Evolutionary conservation across 1,140 invertebrate genomes (phyloP).

Genomic region (Nephotettix cincticeps): DNA sequence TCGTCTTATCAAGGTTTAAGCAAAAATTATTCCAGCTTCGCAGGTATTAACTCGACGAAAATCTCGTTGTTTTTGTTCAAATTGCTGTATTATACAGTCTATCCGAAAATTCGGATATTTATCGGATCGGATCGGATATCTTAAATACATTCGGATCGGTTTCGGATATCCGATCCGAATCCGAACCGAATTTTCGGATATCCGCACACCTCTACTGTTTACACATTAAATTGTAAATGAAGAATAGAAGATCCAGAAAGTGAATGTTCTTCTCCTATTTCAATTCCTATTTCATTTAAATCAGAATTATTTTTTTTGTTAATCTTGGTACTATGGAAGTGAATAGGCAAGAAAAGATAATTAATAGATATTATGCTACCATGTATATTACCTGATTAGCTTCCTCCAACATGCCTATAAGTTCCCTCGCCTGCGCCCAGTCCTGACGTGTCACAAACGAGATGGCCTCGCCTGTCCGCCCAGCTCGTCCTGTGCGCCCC

Average conservation of each 20-base stretch:
- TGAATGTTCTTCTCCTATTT: background rate
- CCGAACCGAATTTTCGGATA: too few relatives aligned
- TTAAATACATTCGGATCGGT: too few relatives aligned
- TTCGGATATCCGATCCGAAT: too few relatives aligned
- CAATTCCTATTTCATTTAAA: background rate
- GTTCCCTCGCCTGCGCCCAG: constrained; percentile 68
- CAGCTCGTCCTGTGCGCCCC: constrained; percentile 80
- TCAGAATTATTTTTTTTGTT: background rate
- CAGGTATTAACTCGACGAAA: too few relatives aligned
- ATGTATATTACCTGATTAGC: constrained; percentile 57
- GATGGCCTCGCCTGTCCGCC: constrained; percentile 83
- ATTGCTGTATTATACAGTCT: too few relatives aligned
- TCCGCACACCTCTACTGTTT: too few relatives aligned
- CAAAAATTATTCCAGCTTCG: too few relatives aligned
- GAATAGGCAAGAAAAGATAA: background rate
- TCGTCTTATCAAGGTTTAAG: too few relatives aligned
- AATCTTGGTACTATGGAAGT: background rate
- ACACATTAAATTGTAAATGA: background rate
- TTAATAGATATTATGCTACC: background rate
- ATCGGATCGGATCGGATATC: too few relatives aligned
- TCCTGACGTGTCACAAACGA: constrained; percentile 84
- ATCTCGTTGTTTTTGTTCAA: too few relatives aligned
- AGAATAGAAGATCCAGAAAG: background rate
- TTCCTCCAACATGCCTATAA: constrained; percentile 67
- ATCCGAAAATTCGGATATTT: too few relatives aligned